Evolutionary conservation across 2,797 vertebrate species (phyloP).

Genomic region (Phoeniculus purpureus): DNA sequence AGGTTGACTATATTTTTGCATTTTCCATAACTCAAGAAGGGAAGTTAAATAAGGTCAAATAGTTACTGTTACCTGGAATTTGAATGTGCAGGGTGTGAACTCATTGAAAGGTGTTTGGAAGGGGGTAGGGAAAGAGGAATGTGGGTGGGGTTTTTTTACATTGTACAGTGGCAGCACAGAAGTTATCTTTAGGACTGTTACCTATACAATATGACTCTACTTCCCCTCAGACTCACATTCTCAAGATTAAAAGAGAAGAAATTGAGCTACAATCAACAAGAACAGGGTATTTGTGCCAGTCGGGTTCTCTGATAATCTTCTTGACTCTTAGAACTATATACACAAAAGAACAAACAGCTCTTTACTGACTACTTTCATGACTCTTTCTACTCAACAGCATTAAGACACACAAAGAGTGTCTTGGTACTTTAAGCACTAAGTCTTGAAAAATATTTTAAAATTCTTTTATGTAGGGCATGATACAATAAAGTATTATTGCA

Average conservation of each 20-base stretch:
- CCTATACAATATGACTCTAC: not conserved
- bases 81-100: not conserved
- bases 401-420: not conserved
- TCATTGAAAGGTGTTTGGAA: not conserved
- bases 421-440: not conserved
- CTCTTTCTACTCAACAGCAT: not conserved
- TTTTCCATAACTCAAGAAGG: not conserved
- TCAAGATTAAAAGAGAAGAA: not conserved
- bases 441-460: conserved; percentile 18
- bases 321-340: not conserved
- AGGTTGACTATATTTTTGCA: not conserved
- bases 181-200: not conserved
- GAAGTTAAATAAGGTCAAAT: not conserved
- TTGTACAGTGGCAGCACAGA: not conserved
- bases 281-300: not conserved
- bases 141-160: not conserved
- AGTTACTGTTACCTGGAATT: not conserved
- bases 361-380: not conserved
- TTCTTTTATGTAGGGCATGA: conserved; percentile 14
- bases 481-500: conserved; percentile 29
- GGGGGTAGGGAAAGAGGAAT: not conserved
- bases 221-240: not conserved
- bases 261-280: not conserved
- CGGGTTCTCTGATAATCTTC: not conserved
- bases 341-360: not conserved